Percentiles rank a stretch among this genome's conserved stretches.
phyloP scores from a whole-genome alignment of 2,888 invertebrate genomes.

The Drosophila stalkeri region DNA sequence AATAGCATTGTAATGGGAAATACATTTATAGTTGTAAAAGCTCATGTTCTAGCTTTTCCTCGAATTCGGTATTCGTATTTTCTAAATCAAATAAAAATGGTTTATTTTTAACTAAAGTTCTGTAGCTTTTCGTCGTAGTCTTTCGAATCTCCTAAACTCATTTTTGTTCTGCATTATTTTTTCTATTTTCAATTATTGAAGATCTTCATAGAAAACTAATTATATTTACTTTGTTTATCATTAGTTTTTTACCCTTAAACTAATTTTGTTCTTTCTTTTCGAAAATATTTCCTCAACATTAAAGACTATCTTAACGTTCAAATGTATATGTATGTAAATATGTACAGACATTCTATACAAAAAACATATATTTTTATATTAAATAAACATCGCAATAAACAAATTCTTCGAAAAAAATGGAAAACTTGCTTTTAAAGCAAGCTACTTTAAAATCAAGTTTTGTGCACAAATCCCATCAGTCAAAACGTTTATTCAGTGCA shows the following conservation, averaged over 20 bases:
- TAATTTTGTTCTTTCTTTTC: neutral
- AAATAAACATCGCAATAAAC: constrained; percentile 25
- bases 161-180: neutral
- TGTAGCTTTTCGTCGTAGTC: too few species aligned
- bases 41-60: neutral
- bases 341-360: constrained; percentile 46
- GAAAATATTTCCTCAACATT: constrained; percentile 23
- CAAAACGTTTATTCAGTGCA: constrained; percentile 58
- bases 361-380: constrained; percentile 13
- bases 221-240: neutral
- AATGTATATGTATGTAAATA: constrained; percentile 20
- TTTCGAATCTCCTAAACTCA: too few species aligned
- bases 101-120: neutral
- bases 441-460: constrained; percentile 27
- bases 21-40: neutral
- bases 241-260: neutral
- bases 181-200: neutral
- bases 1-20: neutral
- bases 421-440: constrained; percentile 30
- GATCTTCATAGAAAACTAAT: neutral
- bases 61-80: neutral
- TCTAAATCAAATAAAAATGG: neutral
- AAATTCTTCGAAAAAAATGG: constrained; percentile 14
- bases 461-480: constrained; percentile 49
- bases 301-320: constrained; percentile 1